These are phyloP conservation scores for Plagodis pulveraria DNA, from an alignment of 2,888 invertebrate genomes.

Conservation along the genomic window DNA sequence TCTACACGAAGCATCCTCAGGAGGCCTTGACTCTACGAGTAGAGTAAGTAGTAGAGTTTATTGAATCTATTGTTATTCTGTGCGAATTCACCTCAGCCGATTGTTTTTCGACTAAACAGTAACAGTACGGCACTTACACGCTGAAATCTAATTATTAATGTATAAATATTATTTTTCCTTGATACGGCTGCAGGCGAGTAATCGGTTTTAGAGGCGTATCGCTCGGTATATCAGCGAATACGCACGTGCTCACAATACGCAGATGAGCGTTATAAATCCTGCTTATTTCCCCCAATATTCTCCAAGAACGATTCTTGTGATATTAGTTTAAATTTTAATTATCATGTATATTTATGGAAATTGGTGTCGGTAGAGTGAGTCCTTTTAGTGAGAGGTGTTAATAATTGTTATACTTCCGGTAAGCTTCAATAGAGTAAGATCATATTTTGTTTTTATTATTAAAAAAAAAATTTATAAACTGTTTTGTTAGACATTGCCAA, in stretches of 20 bases:
- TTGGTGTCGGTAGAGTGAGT: conserved; percentile 11
- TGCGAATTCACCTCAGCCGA: too few species aligned
- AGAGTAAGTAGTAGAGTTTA: too few species aligned
- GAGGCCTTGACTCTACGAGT: too few species aligned
- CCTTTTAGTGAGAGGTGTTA: conserved; percentile 14
- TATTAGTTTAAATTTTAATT: conserved; percentile 23
- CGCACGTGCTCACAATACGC: conserved; percentile 31
- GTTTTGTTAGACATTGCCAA: too few species aligned
- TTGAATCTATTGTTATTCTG: too few species aligned
- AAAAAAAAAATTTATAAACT: too few species aligned
- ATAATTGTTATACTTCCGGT: conserved; percentile 6
- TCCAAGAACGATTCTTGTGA: conserved; percentile 12
- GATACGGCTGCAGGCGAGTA: conserved; percentile 1
- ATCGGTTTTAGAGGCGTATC: conserved; percentile 13
- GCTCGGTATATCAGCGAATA: conserved; percentile 13
- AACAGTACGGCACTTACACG: too few species aligned
- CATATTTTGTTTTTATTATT: not conserved
- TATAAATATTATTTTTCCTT: not conserved
- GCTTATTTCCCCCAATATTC: conserved; percentile 24
- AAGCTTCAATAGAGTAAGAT: not conserved
- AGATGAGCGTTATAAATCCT: conserved; percentile 19
- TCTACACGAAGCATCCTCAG: too few species aligned
- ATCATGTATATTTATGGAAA: conserved; percentile 26
- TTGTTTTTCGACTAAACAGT: too few species aligned
- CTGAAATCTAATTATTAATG: too few species aligned